These are phyloP conservation scores for Varroa destructor DNA, from an alignment of 1,140 invertebrate genomes.

Conservation along the genomic window DNA sequence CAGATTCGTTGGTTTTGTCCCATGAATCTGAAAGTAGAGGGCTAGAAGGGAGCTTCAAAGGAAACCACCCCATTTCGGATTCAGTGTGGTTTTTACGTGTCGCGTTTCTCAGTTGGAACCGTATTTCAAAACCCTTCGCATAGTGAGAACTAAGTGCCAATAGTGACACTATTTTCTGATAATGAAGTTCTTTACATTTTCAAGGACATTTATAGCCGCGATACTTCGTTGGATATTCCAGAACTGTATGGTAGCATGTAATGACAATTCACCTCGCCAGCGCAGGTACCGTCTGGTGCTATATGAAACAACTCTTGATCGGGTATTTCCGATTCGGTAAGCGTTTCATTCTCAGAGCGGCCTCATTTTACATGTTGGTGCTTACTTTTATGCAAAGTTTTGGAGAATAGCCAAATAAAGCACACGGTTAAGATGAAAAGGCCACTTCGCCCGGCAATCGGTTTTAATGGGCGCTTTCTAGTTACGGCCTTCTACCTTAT, in stretches of 20 bases:
- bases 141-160: too few species aligned
- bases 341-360: not conserved
- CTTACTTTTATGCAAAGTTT: not conserved
- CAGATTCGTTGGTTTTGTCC: too few species aligned
- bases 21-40: too few species aligned
- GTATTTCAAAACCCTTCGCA: too few species aligned
- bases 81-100: too few species aligned
- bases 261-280: not conserved
- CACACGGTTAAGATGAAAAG: not conserved
- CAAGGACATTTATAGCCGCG: not conserved
- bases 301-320: not conserved
- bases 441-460: not conserved
- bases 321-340: not conserved
- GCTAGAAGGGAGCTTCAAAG: too few species aligned
- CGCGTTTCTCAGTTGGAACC: too few species aligned
- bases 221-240: not conserved
- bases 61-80: too few species aligned
- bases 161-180: not conserved
- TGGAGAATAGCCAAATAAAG: not conserved
- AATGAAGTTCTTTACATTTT: not conserved
- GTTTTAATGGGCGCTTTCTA: not conserved
- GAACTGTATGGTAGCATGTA: not conserved
- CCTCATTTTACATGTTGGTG: slow-evolving; percentile 1
- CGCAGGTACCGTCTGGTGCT: not conserved
- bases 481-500: not conserved